A percentile compares a stretch with the other conserved stretches of the same genome.
These are phyloP conservation scores for Prunella himalayana DNA, from an alignment of 2,113 vertebrate genomes.

Conservation along the genomic window DNA sequence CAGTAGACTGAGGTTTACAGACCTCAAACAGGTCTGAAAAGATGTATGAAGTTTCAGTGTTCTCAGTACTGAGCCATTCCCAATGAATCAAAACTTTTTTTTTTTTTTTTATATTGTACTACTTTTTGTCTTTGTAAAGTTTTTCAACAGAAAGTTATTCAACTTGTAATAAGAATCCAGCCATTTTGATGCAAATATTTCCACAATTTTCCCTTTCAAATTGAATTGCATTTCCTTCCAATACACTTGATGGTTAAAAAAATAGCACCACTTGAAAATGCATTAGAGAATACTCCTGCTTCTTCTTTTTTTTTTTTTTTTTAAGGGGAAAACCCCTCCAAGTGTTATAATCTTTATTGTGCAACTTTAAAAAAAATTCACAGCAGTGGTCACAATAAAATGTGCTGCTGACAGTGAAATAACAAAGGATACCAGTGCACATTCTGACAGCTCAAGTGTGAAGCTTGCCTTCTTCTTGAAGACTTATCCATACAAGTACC, in stretches of 20 bases:
- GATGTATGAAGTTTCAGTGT: not conserved
- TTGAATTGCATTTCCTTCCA: not conserved
- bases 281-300: not conserved
- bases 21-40: not conserved
- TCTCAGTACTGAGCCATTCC: not conserved
- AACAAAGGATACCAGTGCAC: not conserved
- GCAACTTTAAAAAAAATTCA: not conserved
- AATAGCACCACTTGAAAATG: not conserved
- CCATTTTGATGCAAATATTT: not conserved
- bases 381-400: not conserved
- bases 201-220: not conserved
- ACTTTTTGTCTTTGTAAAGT: not conserved
- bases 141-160: not conserved
- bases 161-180: not conserved
- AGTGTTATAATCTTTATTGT: not conserved
- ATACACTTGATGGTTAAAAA: not conserved
- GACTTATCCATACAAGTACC: not conserved
- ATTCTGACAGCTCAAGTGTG: not conserved
- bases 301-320: not conserved
- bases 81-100: not conserved
- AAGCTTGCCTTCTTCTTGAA: not conserved
- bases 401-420: not conserved
- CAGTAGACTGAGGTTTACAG: not conserved
- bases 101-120: not conserved
- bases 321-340: not conserved